These are phyloP conservation scores for Sebastes nivosus DNA, from an alignment of 2,797 vertebrate species.

Conservation along the genomic window DNA sequence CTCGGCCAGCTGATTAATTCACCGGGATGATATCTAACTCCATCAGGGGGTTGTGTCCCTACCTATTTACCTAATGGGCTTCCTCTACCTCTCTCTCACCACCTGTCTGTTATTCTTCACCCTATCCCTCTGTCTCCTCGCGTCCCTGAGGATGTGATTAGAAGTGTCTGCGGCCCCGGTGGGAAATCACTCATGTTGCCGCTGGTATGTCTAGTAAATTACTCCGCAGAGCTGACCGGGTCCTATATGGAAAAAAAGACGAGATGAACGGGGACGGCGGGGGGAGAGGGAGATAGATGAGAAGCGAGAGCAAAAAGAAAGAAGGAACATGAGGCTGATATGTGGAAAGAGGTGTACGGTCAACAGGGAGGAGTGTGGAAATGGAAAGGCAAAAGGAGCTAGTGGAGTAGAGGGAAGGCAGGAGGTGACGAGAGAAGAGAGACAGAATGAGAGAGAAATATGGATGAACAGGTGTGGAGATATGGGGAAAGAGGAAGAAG, in stretches of 20 bases:
- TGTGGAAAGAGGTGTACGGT: neutral
- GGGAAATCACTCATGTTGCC: slow-evolving; percentile 66
- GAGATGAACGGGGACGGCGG: slow-evolving; percentile 10
- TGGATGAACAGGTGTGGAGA: slow-evolving; percentile 1
- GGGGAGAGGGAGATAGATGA: slow-evolving; percentile 35
- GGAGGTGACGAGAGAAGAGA: neutral
- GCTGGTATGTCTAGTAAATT: slow-evolving; percentile 66
- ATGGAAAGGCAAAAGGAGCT: neutral
- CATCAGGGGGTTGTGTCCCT: slow-evolving; percentile 25
- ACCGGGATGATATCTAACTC: slow-evolving; percentile 22
- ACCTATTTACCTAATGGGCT: slow-evolving; percentile 64
- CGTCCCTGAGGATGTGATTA: slow-evolving; percentile 77
- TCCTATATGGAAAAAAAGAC: slow-evolving; percentile 21
- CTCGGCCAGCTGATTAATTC: slow-evolving; percentile 47
- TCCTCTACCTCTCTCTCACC: slow-evolving; percentile 38
- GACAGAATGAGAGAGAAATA: neutral
- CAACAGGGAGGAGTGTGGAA: slow-evolving; percentile 1
- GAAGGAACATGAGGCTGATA: slow-evolving; percentile 17
- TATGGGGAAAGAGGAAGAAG: neutral
- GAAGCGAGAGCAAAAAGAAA: slow-evolving; percentile 12
- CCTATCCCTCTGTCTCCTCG: slow-evolving; percentile 24
- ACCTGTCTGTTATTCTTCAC: slow-evolving; percentile 61
- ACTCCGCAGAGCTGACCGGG: slow-evolving; percentile 46
- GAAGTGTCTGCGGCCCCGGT: slow-evolving; percentile 54
- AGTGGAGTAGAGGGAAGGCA: neutral